phyloP scores from a whole-genome alignment of 2,113 vertebrate species.

The pig (Sus scrofa) region DNA sequence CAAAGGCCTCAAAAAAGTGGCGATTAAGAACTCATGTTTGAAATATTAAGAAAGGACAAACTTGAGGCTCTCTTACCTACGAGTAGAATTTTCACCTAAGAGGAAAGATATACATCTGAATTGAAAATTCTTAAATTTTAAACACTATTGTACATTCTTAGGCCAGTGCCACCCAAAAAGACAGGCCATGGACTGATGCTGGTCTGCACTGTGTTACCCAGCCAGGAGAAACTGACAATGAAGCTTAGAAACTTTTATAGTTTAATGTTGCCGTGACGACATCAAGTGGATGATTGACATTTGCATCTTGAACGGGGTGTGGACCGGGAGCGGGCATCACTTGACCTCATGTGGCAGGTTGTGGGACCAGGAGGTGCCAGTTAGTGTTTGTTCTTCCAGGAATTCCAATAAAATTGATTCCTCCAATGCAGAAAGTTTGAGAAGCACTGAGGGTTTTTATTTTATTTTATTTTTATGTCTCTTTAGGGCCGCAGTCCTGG shows the following conservation, averaged over 20 bases:
- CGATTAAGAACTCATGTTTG: not conserved
- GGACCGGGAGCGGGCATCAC: not conserved
- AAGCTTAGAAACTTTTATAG: not conserved
- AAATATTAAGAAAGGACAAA: constrained; percentile 40
- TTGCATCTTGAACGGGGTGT: not conserved
- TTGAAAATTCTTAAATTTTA: not conserved
- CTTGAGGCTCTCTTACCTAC: not conserved
- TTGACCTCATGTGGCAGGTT: not conserved
- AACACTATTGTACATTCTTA: not conserved
- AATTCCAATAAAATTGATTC: not conserved
- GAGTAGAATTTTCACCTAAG: not conserved
- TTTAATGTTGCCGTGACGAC: fast-evolving
- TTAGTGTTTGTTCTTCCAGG: not conserved
- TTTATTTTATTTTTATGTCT: too few species aligned
- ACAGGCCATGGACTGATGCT: not conserved
- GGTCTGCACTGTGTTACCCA: not conserved
- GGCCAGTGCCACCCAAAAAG: not conserved
- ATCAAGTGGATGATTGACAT: not conserved
- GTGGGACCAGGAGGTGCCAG: not conserved
- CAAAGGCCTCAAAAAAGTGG: not conserved
- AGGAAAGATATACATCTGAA: not conserved
- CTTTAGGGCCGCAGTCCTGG: too few species aligned
- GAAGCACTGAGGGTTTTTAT: not conserved
- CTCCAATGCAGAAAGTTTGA: not conserved
- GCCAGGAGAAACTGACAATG: not conserved